Conservation (phyloP, 1,140 invertebrate species). For the Periplaneta americana region DNA sequence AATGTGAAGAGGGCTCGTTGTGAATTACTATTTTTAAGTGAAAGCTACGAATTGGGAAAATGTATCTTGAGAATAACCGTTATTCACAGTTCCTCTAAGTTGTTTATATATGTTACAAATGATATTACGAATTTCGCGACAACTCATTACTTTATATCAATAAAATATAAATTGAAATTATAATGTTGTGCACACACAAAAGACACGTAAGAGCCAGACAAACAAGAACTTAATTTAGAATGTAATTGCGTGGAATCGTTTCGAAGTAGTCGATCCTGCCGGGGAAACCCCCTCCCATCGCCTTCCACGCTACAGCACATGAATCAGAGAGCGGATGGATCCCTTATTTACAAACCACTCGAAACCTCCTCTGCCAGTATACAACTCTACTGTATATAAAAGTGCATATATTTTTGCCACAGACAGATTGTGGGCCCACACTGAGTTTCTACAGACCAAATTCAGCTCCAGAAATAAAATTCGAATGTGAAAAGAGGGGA, state of each 20-base stretch:
- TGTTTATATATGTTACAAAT: too few relatives aligned
- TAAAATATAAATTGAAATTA: too few relatives aligned
- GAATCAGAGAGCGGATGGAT: too few relatives aligned
- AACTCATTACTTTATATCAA: too few relatives aligned
- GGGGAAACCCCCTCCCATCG: background rate
- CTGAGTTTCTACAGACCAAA: background rate
- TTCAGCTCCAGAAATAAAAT: background rate
- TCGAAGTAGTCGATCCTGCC: background rate
- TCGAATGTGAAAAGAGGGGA: background rate
- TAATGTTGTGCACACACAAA: too few relatives aligned
- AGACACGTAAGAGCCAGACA: too few relatives aligned
- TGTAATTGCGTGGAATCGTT: background rate
- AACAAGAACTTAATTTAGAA: background rate
- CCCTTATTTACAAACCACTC: background rate
- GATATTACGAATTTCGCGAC: too few relatives aligned
- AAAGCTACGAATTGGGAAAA: too few relatives aligned
- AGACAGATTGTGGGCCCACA: background rate
- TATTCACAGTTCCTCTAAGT: too few relatives aligned
- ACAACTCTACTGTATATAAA: background rate
- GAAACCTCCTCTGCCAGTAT: background rate
- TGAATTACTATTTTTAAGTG: too few relatives aligned
- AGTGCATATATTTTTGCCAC: background rate
- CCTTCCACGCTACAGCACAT: background rate
- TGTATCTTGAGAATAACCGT: too few relatives aligned
- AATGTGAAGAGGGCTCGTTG: too few relatives aligned